Evolutionary conservation across 2,113 vertebrate genomes (phyloP).

Genomic region (Bos javanicus): DNA sequence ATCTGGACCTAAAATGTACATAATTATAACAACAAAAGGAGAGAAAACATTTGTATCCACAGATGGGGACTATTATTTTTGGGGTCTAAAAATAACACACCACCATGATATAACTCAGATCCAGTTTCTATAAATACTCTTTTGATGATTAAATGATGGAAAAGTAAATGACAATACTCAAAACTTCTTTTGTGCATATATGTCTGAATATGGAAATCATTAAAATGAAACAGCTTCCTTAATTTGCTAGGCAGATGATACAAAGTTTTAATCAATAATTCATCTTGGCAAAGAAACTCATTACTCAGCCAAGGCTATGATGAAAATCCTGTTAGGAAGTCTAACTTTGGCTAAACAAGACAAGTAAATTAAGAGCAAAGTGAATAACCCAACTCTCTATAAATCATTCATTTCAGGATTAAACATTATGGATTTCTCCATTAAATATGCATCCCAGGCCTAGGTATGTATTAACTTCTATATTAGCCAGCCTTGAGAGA

Average conservation of each 20-base stretch:
- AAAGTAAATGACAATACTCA: constrained; percentile 41
- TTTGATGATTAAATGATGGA: not conserved
- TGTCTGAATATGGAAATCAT: constrained; percentile 62
- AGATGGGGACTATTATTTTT: constrained; percentile 41
- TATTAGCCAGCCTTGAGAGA: constrained; percentile 13
- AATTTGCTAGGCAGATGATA: constrained; percentile 62
- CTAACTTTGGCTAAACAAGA: constrained; percentile 61
- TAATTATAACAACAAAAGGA: constrained; percentile 12
- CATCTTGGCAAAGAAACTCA: constrained; percentile 63
- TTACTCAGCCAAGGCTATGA: constrained; percentile 30
- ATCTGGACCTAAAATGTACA: constrained; percentile 44
- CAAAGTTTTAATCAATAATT: constrained; percentile 79
- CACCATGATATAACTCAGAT: not conserved
- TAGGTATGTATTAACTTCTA: constrained; percentile 41
- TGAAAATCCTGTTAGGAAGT: not conserved
- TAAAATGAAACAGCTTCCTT: constrained; percentile 71
- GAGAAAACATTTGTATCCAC: not conserved
- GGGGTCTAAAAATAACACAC: constrained; percentile 52
- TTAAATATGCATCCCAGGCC: constrained; percentile 61
- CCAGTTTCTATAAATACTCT: constrained; percentile 44
- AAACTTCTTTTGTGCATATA: constrained; percentile 58
- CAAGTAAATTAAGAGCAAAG: constrained; percentile 76
- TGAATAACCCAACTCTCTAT: constrained; percentile 72
- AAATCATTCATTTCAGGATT: constrained; percentile 77
- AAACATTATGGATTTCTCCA: constrained; percentile 70